Conservation (phyloP, 1,140 invertebrate species). For the Acromyrmex echinatior region DNA sequence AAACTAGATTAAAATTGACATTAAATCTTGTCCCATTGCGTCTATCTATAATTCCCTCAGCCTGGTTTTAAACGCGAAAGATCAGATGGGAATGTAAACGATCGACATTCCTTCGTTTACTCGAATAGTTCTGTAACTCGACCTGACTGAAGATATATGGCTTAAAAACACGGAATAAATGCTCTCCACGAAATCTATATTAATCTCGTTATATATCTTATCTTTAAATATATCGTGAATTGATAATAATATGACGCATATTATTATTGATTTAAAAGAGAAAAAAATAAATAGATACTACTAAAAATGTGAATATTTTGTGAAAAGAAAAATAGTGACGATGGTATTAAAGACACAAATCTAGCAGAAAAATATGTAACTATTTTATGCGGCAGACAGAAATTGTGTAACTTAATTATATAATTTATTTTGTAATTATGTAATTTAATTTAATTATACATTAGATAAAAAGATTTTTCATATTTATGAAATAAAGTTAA, state of each 20-base stretch:
- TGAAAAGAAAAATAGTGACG: neutral
- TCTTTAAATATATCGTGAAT: neutral
- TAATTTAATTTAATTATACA: too few species aligned
- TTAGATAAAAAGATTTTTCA: neutral
- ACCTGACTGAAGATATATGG: neutral
- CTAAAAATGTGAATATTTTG: neutral
- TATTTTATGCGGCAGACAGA: neutral
- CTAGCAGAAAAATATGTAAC: neutral
- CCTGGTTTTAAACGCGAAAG: neutral
- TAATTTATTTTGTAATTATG: too few species aligned
- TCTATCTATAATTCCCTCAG: neutral
- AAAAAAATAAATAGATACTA: too few species aligned
- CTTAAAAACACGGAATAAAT: neutral
- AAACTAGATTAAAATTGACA: neutral
- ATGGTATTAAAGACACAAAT: neutral
- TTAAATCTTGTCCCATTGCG: neutral
- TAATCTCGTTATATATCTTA: neutral
- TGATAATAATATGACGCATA: neutral
- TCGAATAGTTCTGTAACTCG: neutral
- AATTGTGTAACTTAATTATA: neutral
- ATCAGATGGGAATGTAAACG: neutral
- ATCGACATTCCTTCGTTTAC: constrained; percentile 5
- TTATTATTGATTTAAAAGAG: neutral
- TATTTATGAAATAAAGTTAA: neutral
- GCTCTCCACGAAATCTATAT: neutral